These are phyloP conservation scores for Lindbergichthys nudifrons DNA, from an alignment of 2,797 vertebrate species.

Conservation along the genomic window DNA sequence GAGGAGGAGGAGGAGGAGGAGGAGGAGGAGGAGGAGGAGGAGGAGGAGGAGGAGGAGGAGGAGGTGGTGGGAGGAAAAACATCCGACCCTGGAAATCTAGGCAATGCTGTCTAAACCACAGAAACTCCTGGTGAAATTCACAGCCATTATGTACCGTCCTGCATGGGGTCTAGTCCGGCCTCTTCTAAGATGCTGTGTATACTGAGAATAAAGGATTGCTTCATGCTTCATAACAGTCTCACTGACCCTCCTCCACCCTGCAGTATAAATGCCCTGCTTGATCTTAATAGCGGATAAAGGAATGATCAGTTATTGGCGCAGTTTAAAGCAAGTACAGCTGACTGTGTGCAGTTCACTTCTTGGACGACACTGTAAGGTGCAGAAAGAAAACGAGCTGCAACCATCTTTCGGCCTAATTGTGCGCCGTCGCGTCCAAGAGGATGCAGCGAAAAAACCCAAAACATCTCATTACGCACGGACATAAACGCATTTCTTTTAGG, in stretches of 20 bases:
- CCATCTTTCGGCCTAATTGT: conserved; percentile 64
- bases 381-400: conserved; percentile 57
- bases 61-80: conserved; percentile 12
- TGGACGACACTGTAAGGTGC: conserved; percentile 37
- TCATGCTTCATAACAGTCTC: conserved; percentile 16
- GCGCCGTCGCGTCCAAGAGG: conserved; percentile 53
- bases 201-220: conserved; percentile 26
- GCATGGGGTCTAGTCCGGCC: conserved; percentile 11
- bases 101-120: not conserved
- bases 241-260: conserved; percentile 8
- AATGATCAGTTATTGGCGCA: conserved; percentile 10
- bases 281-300: conserved; percentile 19
- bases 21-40: not conserved
- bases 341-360: conserved; percentile 26
- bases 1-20: not conserved
- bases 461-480: conserved; percentile 27
- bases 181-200: conserved; percentile 25
- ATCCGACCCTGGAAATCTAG: conserved; percentile 25
- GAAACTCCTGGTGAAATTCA: conserved; percentile 8
- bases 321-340: not conserved
- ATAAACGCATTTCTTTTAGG: not conserved
- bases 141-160: conserved; percentile 2
- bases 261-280: not conserved
- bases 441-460: conserved; percentile 45
- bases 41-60: too few species aligned